Evolutionary conservation across 2,888 invertebrate genomes (phyloP).

Genomic region (Clostera curtula): DNA sequence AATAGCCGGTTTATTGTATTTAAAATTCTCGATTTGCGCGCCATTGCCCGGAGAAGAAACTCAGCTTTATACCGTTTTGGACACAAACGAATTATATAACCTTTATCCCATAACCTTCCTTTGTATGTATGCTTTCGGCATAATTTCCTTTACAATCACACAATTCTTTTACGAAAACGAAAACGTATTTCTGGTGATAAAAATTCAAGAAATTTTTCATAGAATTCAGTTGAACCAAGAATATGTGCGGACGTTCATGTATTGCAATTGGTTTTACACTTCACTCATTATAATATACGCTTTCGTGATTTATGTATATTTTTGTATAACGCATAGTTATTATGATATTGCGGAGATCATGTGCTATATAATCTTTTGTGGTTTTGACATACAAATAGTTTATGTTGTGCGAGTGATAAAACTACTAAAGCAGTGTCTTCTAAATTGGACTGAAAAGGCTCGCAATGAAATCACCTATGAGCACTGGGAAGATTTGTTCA

Average conservation of each 20-base stretch:
- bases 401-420: slow-evolving; percentile 5
- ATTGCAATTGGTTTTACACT: slow-evolving; percentile 9
- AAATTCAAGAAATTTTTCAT: slow-evolving; percentile 10
- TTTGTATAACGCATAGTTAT: background rate
- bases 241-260: slow-evolving; percentile 1
- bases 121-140: slow-evolving; percentile 2
- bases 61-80: too few relatives aligned
- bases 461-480: background rate
- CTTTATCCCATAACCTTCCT: too few relatives aligned
- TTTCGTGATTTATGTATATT: background rate
- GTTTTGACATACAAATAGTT: slow-evolving; percentile 7
- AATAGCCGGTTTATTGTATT: too few relatives aligned
- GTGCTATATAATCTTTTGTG: slow-evolving; percentile 2
- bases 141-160: slow-evolving; percentile 1
- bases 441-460: slow-evolving; percentile 2
- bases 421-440: slow-evolving; percentile 3
- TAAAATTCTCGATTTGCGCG: too few relatives aligned
- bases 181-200: slow-evolving; percentile 8
- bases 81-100: too few relatives aligned
- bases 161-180: background rate
- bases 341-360: background rate
- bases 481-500: slow-evolving; percentile 1
- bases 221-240: slow-evolving; percentile 2
- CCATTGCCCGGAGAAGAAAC: too few relatives aligned
- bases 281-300: background rate